Base-by-base conservation (phyloP, 2,888 invertebrate species). In the Latheticus oryzae region DNA sequence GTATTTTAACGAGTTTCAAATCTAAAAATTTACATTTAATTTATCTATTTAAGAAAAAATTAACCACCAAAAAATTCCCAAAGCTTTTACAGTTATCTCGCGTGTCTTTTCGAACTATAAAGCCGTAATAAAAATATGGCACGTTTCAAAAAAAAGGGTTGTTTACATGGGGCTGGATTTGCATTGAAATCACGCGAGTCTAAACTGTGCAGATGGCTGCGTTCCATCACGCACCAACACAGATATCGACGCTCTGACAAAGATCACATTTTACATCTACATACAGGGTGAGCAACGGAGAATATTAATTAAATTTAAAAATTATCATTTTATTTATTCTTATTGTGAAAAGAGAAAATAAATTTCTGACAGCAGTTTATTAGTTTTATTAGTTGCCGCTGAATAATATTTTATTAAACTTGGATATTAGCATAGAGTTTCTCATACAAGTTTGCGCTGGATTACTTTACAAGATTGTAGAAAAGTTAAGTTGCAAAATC, bases 151-250 rank as follows among this genome's bases (percentile, higher is more conserved):
- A 35, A 35, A 35, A 35, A 17, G 15, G 17, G 35, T 35, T 35
- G 35, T 35, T 35, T 35, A 35, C 35, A 35, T 5, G 4, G 15
- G 16, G 7, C 16, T 16, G n/a, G 35, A 35, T 35, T 35, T 35
- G 35, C 35, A 35, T 35, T 17, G 35, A n/a, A 35, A 35, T 9
- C 35, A 35, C 35, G 35, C 35, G 17, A 35, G 13, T 35, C 8
- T 35, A 16, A 33, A 33, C 16, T 11, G 26, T 33, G 33, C 35
- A 35, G 17, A 35, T 16, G 35, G n/a, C 33, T 35, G 35, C 35
- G 35, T 35, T 35, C 35, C 17, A 35, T 8, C 35, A 35, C 35
- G 35, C 35, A 35, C 33, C 13, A 7, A 5, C 33, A 12, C 33
- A 33, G n/a, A 33, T 28, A 28, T 28, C 11, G 28, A 28, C 13